Conservation (phyloP, 2,888 invertebrate species). For the Calameuta idolon region DNA sequence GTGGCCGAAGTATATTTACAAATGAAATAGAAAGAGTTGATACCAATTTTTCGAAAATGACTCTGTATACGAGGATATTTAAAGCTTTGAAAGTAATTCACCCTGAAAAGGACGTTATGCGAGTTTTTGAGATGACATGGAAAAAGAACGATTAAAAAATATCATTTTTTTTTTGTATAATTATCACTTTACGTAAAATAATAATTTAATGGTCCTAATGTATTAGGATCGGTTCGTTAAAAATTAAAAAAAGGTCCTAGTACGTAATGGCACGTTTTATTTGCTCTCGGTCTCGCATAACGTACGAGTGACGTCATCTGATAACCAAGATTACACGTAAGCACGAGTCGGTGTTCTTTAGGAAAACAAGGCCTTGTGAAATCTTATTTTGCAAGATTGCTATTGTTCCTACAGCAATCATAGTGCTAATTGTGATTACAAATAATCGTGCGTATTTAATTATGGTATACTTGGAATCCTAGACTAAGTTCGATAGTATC, state of each 20-base stretch:
- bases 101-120: not conserved
- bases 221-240: not conserved
- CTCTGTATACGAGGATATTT: not conserved
- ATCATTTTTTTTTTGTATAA: too few species aligned
- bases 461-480: not conserved
- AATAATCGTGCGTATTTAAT: not conserved
- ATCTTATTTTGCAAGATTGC: not conserved
- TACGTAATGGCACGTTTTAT: not conserved
- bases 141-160: not conserved
- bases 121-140: not conserved
- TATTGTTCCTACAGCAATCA: not conserved
- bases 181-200: not conserved
- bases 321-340: slow-evolving; percentile 4
- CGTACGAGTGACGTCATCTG: not conserved
- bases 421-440: not conserved
- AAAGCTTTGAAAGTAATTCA: not conserved
- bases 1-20: not conserved
- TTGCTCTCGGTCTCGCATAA: slow-evolving; percentile 2
- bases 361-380: not conserved
- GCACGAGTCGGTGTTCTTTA: not conserved
- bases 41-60: not conserved
- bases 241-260: not conserved
- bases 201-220: not conserved
- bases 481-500: not conserved
- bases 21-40: not conserved